Conservation (phyloP, 2,888 invertebrate species). For the Elmis aenea region DNA sequence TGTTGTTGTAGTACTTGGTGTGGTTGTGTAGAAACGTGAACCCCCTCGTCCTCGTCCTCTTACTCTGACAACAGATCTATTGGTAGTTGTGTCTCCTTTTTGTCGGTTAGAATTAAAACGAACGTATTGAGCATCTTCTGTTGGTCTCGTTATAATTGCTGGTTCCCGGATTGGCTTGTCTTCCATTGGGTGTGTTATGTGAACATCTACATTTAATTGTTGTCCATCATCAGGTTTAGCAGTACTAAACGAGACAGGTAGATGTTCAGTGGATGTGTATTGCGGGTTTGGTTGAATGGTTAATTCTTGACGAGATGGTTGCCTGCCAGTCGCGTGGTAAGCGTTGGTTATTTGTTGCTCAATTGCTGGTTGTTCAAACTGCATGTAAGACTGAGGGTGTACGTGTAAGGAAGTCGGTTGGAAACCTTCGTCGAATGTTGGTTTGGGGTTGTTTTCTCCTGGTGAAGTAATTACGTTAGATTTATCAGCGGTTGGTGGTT, state of each 20-base stretch:
- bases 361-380: conserved; percentile 29
- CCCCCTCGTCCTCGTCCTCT: conserved; percentile 27
- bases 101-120: conserved; percentile 20
- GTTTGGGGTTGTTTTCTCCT: conserved; percentile 10
- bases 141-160: conserved; percentile 19
- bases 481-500: conserved; percentile 10
- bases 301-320: conserved; percentile 4
- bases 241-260: conserved; percentile 1
- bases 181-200: conserved; percentile 27
- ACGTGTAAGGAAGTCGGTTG: conserved; percentile 5
- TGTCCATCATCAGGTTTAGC: conserved; percentile 6
- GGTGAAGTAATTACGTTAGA: conserved; percentile 2
- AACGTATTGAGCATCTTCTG: conserved; percentile 18
- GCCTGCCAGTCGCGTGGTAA: too few relatives aligned
- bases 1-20: conserved; percentile 25
- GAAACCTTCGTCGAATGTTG: conserved; percentile 6
- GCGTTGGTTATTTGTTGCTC: conserved; percentile 24
- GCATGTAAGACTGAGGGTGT: conserved; percentile 31
- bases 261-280: conserved; percentile 6
- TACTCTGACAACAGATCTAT: conserved; percentile 12
- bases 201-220: conserved; percentile 27
- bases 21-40: conserved; percentile 26
- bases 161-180: conserved; percentile 10
- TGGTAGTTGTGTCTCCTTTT: conserved; percentile 12
- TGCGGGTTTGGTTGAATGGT: conserved; percentile 22